Evolutionary conservation across 1,140 invertebrate genomes (phyloP).

Genomic region (Nasonia vitripennis): DNA sequence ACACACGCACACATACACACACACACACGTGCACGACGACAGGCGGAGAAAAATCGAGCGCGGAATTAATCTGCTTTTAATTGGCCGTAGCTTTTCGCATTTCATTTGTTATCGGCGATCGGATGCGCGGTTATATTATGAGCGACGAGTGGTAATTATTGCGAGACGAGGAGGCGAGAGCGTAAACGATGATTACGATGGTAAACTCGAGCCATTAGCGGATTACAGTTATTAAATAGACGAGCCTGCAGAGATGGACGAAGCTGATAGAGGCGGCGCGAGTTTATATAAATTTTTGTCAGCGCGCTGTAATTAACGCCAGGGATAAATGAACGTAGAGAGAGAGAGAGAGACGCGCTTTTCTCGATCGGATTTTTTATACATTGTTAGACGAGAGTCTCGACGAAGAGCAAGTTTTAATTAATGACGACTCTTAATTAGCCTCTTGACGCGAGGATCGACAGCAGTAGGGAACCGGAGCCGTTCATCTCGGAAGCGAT

Average conservation of each 20-base stretch:
- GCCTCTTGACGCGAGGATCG: no score
- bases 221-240: conserved; percentile 23
- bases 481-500: no score
- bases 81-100: background rate
- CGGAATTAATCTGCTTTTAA: conserved; percentile 26
- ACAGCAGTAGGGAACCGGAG: no score
- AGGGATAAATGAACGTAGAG: no score
- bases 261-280: background rate
- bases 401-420: no score
- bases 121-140: background rate
- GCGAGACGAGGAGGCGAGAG: no score
- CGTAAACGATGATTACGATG: conserved; percentile 17
- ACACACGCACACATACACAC: no score
- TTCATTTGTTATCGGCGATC: background rate
- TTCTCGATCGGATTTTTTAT: no score
- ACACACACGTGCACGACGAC: background rate
- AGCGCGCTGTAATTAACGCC: no score
- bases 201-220: conserved; percentile 9
- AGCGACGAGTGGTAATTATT: conserved; percentile 12
- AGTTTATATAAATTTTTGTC: background rate
- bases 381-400: no score
- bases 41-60: conserved; percentile 11
- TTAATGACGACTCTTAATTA: no score
- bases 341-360: no score
- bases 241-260: background rate